A percentile compares a stretch with the other conserved stretches of the same genome.
Conservation (phyloP, 2,888 invertebrate species). For the Stenoptilia bipunctidactyla region DNA sequence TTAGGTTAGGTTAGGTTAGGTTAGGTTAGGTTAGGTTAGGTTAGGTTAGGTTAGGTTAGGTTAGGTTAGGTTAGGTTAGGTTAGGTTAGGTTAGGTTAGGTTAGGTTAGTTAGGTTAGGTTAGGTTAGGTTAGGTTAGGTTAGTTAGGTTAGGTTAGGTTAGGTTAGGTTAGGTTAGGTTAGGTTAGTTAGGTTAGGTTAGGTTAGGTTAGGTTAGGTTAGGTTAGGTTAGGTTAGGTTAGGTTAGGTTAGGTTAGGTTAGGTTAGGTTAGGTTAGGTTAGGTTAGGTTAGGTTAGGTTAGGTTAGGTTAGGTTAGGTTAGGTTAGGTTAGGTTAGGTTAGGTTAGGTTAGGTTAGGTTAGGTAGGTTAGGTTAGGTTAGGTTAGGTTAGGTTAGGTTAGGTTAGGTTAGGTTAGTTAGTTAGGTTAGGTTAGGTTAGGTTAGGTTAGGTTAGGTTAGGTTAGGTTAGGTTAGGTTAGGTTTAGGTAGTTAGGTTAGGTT, state of each 20-base stretch:
- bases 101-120: conserved; percentile 13
- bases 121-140: conserved; percentile 14
- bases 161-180: conserved; percentile 12
- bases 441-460: conserved; percentile 4
- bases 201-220: conserved; percentile 19
- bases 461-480: conserved; percentile 18
- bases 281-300: conserved; percentile 21
- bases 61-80: conserved; percentile 14
- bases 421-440: not conserved
- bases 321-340: conserved; percentile 20
- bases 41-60: conserved; percentile 13
- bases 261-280: conserved; percentile 21
- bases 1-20: conserved; percentile 9
- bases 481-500: conserved; percentile 20
- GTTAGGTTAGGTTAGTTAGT: not conserved
- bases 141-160: conserved; percentile 15
- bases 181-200: conserved; percentile 19
- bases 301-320: conserved; percentile 22
- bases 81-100: conserved; percentile 15
- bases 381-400: not conserved
- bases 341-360: not conserved
- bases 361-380: not conserved
- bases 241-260: conserved; percentile 18
- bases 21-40: conserved; percentile 12
- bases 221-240: conserved; percentile 20